Base-by-base conservation (phyloP, 1,140 invertebrate genomes). In the Caenorhabditis tropicalis region DNA sequence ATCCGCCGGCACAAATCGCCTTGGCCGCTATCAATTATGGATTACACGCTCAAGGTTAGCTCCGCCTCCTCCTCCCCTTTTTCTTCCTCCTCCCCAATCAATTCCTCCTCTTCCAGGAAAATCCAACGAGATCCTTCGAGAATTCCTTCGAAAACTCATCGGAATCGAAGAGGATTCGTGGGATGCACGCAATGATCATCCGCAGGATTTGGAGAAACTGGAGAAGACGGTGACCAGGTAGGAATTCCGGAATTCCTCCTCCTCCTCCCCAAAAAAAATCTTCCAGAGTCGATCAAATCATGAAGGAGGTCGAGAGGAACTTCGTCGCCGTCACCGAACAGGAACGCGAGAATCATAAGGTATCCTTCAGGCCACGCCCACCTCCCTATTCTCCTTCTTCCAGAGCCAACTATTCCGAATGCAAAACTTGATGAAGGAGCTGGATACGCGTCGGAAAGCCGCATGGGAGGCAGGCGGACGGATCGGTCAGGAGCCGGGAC, bases 1-100 rank as follows among this genome's bases (percentile, higher is more conserved):
- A 88, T 51, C 80, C 89, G 1, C 90, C 90, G 16, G 88, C 90
- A 3, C 90, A 91, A 36, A 91, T 91, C 51, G 88, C 90, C 3
- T 56, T 91, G 12, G 90, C 90, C 0, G 90, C 90, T 16, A 48
- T 91, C 4, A 88, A 88, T 49, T 88, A 87, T 79, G 90, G 88
- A n/a, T 74, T 90, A 6, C 79, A 90, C 19, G 79, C 81, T n/a
- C 49, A 82, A 33, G 82, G 88, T 87, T 82, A 79, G 33, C n/a
- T 46, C 49, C 56, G 6, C 31, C 87, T 48, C 19, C 1, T 16
- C 21, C 12, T 29, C 36, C 70, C 31, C 31, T 87, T n/a, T 43
- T 2, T 24, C 6, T 43, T 43, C 19, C 46, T n/a, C n/a, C n/a
- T n/a, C n/a, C n/a, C n/a, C n/a, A 70, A 1, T 21, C 10, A 19